Percentiles rank a stretch among this genome's conserved stretches.
Evolutionary conservation across 2,888 invertebrate species (phyloP).

Genomic region (Melitaea athalia): DNA sequence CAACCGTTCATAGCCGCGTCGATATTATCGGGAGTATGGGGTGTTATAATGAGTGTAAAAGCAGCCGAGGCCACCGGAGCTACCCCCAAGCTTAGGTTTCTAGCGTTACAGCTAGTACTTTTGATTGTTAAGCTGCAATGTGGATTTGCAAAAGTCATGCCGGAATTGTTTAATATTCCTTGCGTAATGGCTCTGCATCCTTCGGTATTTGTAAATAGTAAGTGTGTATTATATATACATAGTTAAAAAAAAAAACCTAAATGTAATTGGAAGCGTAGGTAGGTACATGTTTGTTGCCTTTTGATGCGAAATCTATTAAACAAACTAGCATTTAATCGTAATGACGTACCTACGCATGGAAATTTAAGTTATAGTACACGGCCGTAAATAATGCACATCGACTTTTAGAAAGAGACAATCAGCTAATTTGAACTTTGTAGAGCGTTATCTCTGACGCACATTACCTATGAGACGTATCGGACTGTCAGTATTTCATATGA

Average conservation of each 20-base stretch:
- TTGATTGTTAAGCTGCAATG: conserved; percentile 86
- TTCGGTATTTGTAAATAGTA: conserved; percentile 85
- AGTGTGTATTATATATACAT: conserved; percentile 52
- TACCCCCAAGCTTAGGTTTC: conserved; percentile 74
- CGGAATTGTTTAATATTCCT: conserved; percentile 80
- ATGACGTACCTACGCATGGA: too few relatives aligned
- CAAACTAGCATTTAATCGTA: too few relatives aligned
- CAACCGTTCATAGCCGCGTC: conserved; percentile 85
- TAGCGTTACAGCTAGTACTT: conserved; percentile 85
- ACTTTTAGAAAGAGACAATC: too few relatives aligned
- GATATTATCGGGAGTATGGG: conserved; percentile 86
- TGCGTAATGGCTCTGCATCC: conserved; percentile 86
- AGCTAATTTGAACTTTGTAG: too few relatives aligned
- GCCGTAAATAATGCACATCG: too few relatives aligned
- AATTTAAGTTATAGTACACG: too few relatives aligned
- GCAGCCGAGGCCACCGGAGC: conserved; percentile 66
- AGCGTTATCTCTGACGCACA: too few relatives aligned
- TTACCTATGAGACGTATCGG: too few relatives aligned
- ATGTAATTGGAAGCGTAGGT: background rate
- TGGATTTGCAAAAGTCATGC: conserved; percentile 80
- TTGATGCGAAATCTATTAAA: too few relatives aligned
- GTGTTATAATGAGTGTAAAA: conserved; percentile 84
- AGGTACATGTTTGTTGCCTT: too few relatives aligned
- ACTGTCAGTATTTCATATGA: too few relatives aligned
- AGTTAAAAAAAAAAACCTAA: background rate